Evolutionary conservation across 2,113 vertebrate genomes (phyloP), one percentile per base, ranked within the genome.

Genomic region (Melospiza georgiana): DNA sequence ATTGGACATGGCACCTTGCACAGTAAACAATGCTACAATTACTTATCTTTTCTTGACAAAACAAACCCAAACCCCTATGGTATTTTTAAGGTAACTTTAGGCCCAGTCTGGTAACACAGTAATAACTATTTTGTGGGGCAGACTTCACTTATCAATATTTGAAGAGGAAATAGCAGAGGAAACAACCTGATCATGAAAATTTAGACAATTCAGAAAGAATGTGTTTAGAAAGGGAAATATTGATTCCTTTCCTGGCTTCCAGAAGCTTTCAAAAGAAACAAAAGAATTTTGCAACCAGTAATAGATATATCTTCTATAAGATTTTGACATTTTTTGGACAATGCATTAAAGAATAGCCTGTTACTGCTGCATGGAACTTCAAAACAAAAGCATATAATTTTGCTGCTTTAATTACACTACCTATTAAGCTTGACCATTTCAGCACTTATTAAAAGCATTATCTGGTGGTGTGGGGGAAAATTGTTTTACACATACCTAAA

Each of bases 11-110:
- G 28, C 84, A 94, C 11, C 25, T 93, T 74, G 67, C 31, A 93
- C 81, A 87, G 67, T 66, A 95, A 95, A 95, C 79, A 95, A 88
- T 68, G 59, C 54, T 93, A 76, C 41, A 87, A 94, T 96, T 91
- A 92, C 46, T 80, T 95, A 37, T 65, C 31, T 91, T 96, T 95
- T 89, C 61, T 90, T 89, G 48, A 93, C 83, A 95, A 95, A 97
- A 61, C 59, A 89, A 95, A 74, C 54, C 5, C 2, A 90, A 66
- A 73, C 30, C 76, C 48, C 44, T 19, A 11, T 41, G 66, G 68
- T 73, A 88, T 76, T 91, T 96, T 94, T 92, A 73, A 84, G 27
- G 31, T 35, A 87, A 88, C n/a, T 21, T 58, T 57, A 84, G 57
- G 54, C 83, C 51, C 49, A 49, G 35, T 43, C 39, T 95, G 31